These are phyloP conservation scores for Trachelipus rathkii DNA, from an alignment of 1,140 invertebrate species.

Conservation along the genomic window DNA sequence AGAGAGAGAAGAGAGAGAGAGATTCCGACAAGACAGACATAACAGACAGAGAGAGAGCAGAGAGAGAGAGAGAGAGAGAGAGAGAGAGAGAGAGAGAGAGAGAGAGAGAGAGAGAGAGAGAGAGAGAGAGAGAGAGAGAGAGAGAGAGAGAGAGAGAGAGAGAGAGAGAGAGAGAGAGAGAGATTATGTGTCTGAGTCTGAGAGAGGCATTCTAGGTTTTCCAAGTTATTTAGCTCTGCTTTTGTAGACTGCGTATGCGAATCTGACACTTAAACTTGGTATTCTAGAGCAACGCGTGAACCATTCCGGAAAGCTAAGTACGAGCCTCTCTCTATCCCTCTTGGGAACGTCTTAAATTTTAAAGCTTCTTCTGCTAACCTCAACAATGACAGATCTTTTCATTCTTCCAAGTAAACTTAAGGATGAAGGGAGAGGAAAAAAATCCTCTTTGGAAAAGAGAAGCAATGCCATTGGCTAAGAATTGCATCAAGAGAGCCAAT, in stretches of 20 bases:
- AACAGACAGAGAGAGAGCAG: too few species aligned
- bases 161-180: too few species aligned
- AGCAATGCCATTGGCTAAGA: neutral
- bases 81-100: too few species aligned
- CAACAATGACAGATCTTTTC: slow-evolving; percentile 9
- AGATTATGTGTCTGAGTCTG: too few species aligned
- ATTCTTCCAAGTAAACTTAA: neutral
- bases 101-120: too few species aligned
- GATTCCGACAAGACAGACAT: too few species aligned
- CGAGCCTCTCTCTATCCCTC: neutral
- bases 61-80: too few species aligned
- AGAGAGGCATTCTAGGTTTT: neutral
- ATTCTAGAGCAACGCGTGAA: neutral
- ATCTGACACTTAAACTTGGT: slow-evolving; percentile 7
- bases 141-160: too few species aligned
- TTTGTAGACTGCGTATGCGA: neutral
- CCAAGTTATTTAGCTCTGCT: slow-evolving; percentile 4
- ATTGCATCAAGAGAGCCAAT: neutral
- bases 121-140: too few species aligned
- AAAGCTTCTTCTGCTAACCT: slow-evolving; percentile 1
- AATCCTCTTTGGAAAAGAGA: neutral
- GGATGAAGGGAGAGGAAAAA: neutral
- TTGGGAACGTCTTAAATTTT: neutral
- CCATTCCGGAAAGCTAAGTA: neutral
- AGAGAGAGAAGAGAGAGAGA: too few species aligned